Evolutionary conservation across 2,888 invertebrate genomes (phyloP), one percentile per base, ranked within the genome.

Genomic region (Acronicta aceris): DNA sequence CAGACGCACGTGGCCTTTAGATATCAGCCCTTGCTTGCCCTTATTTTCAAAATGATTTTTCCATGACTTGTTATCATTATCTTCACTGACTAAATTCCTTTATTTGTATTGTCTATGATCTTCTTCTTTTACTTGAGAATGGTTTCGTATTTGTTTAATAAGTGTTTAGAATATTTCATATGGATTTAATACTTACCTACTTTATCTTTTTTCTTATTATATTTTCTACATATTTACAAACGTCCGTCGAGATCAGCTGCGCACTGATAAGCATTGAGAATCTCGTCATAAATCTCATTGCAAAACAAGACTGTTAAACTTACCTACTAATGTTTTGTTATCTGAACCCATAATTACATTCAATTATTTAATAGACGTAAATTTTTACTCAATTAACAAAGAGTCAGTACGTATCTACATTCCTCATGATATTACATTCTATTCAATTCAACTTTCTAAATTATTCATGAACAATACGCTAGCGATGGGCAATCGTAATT

Each of bases 401-500:
- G 58, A 42, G 45, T 69, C 53, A 61, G 50, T 55, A 17, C 51
- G 59, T 66, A 52, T 66, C 64, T 65, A 65, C 64, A 67, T 75
- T 65, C 62, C 59, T 56, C 52, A 48, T 63, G 47, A 63, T 59
- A 61, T 58, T 61, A 61, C 76, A 72, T 72, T 78, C 75, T 57
- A 60, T 65, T 76, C 58, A 59, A 65, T 65, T 66, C 69, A 55
- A 87, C 89, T 89, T 89, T 89, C 89, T 89, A 89, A 88, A 85
- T 78, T 86, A 83, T 86, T 85, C 87, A 85, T 79, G 79, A 81
- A 77, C 70, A 62, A 66, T 65, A 72, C 74, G 77, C 65, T 71
- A 70, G 77, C 76, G 77, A 77, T 75, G 76, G 78, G 74, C 72
- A 75, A 68, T 76, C 73, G 69, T 61, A 69, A 71, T 72, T 72